A percentile compares a stretch with the other conserved stretches of the same genome.
Evolutionary conservation across 2,888 invertebrate species (phyloP).

Genomic region (Idaea aversata): DNA sequence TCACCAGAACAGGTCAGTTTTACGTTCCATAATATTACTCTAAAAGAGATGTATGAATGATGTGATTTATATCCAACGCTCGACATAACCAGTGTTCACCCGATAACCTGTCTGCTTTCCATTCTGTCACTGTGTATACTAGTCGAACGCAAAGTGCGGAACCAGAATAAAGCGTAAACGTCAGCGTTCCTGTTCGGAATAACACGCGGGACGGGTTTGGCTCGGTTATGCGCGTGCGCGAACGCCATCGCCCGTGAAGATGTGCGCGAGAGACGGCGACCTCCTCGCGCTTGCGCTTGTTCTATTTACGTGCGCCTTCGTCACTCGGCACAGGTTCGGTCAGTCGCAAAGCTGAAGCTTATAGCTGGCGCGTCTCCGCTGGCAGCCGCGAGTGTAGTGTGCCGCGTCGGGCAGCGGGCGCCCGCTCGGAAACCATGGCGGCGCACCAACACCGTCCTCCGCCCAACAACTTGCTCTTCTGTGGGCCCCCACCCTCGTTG

Average conservation of each 20-base stretch:
- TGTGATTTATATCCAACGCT: conserved; percentile 50
- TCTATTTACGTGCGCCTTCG: conserved; percentile 79
- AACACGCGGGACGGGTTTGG: conserved; percentile 74
- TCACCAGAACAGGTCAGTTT: conserved; percentile 76
- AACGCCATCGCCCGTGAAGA: conserved; percentile 79
- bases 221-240: conserved; percentile 72
- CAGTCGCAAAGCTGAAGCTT: conserved; percentile 76
- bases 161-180: conserved; percentile 72
- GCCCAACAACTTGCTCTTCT: conserved; percentile 74
- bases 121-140: conserved; percentile 40
- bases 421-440: conserved; percentile 69
- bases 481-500: conserved; percentile 71
- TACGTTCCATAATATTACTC: conserved; percentile 25
- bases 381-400: conserved; percentile 57
- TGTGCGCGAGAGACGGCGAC: conserved; percentile 79
- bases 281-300: conserved; percentile 78
- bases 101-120: conserved; percentile 56
- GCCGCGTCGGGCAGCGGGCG: conserved; percentile 65
- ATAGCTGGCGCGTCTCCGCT: conserved; percentile 73
- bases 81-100: conserved; percentile 66
- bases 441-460: conserved; percentile 74
- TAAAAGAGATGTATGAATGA: conserved; percentile 28
- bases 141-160: conserved; percentile 65
- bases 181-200: conserved; percentile 70
- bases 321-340: conserved; percentile 78